These are phyloP conservation scores for Drymodes brunneopygia DNA, from an alignment of 2,113 vertebrate species.

Conservation along the genomic window DNA sequence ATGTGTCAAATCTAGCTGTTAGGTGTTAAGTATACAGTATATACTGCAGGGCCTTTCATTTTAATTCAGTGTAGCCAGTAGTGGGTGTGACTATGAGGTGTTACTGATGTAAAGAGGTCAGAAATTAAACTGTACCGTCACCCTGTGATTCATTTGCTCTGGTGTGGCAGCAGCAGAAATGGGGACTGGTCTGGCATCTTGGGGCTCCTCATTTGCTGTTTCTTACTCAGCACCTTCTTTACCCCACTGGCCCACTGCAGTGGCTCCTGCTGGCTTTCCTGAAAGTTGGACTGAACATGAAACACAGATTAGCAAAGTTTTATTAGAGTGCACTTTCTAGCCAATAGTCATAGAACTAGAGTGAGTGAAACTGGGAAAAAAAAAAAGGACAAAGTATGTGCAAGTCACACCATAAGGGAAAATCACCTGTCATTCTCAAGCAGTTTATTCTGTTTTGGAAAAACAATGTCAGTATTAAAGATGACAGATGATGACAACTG, in stretches of 20 bases:
- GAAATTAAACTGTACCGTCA: not conserved
- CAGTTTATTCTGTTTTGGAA: not conserved
- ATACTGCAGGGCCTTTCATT: not conserved
- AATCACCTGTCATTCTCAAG: not conserved
- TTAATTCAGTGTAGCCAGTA: not conserved
- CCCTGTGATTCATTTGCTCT: rapidly evolving
- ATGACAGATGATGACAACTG: not conserved
- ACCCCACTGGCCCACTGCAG: rapidly evolving
- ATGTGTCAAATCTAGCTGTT: not conserved
- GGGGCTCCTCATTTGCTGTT: not conserved
- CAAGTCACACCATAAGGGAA: not conserved
- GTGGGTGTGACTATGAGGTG: not conserved
- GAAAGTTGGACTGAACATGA: not conserved
- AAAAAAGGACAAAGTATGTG: not conserved
- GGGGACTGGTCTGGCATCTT: not conserved
- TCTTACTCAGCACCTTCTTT: not conserved
- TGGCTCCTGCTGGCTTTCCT: not conserved
- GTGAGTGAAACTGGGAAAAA: not conserved
- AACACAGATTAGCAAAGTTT: not conserved
- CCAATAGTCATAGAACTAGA: not conserved
- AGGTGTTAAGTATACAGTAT: not conserved
- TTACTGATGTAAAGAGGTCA: not conserved
- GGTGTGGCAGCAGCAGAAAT: not conserved
- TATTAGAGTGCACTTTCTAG: not conserved
- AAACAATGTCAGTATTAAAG: not conserved